These are phyloP conservation scores for Caranx melampygus DNA, from an alignment of 2,113 vertebrate species.

Conservation along the genomic window DNA sequence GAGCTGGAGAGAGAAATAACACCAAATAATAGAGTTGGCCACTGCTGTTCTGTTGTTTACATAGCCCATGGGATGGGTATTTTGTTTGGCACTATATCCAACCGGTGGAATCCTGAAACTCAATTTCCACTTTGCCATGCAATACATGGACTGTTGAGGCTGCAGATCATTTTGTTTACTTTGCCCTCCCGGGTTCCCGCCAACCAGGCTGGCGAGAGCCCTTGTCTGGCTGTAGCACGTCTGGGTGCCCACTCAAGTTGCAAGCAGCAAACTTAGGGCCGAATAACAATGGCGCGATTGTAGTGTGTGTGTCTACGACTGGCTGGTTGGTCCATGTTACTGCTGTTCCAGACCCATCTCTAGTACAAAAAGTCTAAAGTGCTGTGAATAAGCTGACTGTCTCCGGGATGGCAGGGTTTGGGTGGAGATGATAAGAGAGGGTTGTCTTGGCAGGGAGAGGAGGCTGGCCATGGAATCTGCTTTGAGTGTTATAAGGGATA, in stretches of 20 bases:
- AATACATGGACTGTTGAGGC: slow-evolving; percentile 44
- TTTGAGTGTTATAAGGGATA: slow-evolving; percentile 42
- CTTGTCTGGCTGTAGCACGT: slow-evolving; percentile 50
- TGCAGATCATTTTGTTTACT: slow-evolving; percentile 62
- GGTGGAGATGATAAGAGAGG: slow-evolving; percentile 49
- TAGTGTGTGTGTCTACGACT: slow-evolving; percentile 30
- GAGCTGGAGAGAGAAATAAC: slow-evolving; percentile 51
- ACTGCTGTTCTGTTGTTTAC: slow-evolving; percentile 61
- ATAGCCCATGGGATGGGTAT: slow-evolving; percentile 61
- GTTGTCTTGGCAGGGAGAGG: slow-evolving; percentile 39
- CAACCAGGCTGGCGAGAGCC: slow-evolving; percentile 50
- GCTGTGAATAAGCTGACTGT: slow-evolving; percentile 27
- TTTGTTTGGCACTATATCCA: slow-evolving; percentile 63
- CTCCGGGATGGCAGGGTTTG: slow-evolving; percentile 29
- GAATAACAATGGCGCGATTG: slow-evolving; percentile 61
- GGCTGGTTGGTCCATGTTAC: slow-evolving; percentile 27
- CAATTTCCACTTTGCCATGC: slow-evolving; percentile 60
- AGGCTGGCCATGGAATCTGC: slow-evolving; percentile 50
- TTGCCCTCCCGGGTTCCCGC: slow-evolving; percentile 36
- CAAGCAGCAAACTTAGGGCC: slow-evolving; percentile 30
- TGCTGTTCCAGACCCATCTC: slow-evolving; percentile 2
- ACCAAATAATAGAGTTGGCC: slow-evolving; percentile 51
- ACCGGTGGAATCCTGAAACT: slow-evolving; percentile 68
- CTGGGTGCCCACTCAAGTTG: slow-evolving; percentile 54
- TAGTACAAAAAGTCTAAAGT: slow-evolving; percentile 36